Evolutionary conservation across 2,888 invertebrate genomes (phyloP).

Genomic region (Lordiphosa fenestrarum): DNA sequence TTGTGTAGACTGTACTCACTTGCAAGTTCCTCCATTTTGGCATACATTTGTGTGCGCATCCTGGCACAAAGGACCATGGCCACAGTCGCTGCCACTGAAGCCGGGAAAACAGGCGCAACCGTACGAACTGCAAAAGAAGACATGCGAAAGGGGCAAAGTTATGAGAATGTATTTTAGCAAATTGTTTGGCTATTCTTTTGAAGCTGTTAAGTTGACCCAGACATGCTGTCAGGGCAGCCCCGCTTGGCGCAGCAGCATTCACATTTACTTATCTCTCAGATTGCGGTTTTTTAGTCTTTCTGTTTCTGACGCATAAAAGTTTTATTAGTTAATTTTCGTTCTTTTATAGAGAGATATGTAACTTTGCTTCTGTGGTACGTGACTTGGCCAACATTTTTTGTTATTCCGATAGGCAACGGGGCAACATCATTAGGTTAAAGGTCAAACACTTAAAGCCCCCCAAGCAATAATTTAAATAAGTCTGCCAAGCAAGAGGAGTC

Average conservation of each 20-base stretch:
- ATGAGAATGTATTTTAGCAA: conserved; percentile 19
- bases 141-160: not conserved
- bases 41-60: conserved; percentile 85
- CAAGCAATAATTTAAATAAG: conserved; percentile 50
- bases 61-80: conserved; percentile 89
- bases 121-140: conserved; percentile 84
- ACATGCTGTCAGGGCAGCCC: conserved; percentile 37
- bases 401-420: conserved; percentile 23
- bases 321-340: conserved; percentile 26
- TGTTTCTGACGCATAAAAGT: conserved; percentile 32
- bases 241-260: conserved; percentile 21
- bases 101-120: conserved; percentile 90
- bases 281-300: conserved; percentile 20
- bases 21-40: conserved; percentile 91
- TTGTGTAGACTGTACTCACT: conserved; percentile 82
- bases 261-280: conserved; percentile 30
- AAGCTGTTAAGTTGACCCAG: conserved; percentile 12
- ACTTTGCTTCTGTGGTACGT: conserved; percentile 33
- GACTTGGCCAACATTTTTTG: conserved; percentile 29
- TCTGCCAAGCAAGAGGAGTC: conserved; percentile 9
- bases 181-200: conserved; percentile 12
- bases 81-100: conserved; percentile 89
- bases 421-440: conserved; percentile 40
- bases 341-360: not conserved
- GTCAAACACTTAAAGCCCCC: conserved; percentile 38